Percentiles rank a stretch among this genome's conserved stretches.
phyloP scores from a whole-genome alignment of 1,140 invertebrate genomes.

The Euglossa dilemma region DNA sequence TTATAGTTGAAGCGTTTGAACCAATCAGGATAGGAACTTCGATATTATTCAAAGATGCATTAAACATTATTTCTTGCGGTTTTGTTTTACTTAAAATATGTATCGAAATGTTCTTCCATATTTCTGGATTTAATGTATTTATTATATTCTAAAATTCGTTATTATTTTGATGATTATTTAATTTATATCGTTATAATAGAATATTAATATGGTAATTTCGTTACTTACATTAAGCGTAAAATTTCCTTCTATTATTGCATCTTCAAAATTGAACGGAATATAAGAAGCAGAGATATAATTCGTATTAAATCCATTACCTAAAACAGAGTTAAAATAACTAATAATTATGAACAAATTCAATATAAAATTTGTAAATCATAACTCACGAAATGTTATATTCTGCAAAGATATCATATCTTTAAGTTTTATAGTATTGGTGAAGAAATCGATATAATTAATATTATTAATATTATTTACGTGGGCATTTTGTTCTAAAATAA shows the following conservation, averaged over 20 bases:
- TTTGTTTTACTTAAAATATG: constrained; percentile 72
- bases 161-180: constrained; percentile 3
- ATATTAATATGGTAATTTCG: constrained; percentile 6
- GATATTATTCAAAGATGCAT: constrained; percentile 51
- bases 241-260: constrained; percentile 37
- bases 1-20: constrained; percentile 50
- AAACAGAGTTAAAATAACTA: background rate
- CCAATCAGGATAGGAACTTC: constrained; percentile 56
- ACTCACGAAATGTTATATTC: constrained; percentile 67
- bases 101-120: constrained; percentile 60
- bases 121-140: constrained; percentile 17
- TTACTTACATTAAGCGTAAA: constrained; percentile 35
- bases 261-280: constrained; percentile 34
- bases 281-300: background rate
- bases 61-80: constrained; percentile 63
- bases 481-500: constrained; percentile 57
- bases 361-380: background rate
- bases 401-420: constrained; percentile 63
- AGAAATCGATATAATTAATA: constrained; percentile 61
- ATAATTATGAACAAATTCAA: background rate
- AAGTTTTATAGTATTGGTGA: constrained; percentile 58
- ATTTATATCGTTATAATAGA: constrained; percentile 1
- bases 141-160: constrained; percentile 28
- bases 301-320: constrained; percentile 49
- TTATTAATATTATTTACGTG: constrained; percentile 62